A percentile compares a stretch with the other conserved stretches of the same genome.
phyloP scores from a whole-genome alignment of 2,797 vertebrate genomes.

The Graptemys geographica region DNA sequence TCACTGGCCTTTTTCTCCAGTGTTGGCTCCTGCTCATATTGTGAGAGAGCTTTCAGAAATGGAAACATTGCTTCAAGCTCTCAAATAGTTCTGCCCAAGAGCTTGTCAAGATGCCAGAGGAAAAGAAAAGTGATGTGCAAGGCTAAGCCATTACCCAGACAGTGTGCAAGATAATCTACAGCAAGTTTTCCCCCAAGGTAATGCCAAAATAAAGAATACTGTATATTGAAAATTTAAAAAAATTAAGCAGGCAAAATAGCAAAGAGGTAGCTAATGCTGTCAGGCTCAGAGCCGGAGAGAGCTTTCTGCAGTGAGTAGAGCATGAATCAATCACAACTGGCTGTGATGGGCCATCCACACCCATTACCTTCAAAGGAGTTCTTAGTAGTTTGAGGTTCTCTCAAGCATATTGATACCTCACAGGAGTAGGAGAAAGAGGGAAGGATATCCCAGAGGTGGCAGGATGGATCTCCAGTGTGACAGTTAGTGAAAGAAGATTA shows the following conservation, averaged over 20 bases:
- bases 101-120: constrained; percentile 32
- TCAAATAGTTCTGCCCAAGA: constrained; percentile 31
- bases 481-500: constrained; percentile 36
- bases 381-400: constrained; percentile 19
- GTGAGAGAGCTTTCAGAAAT: constrained; percentile 44
- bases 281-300: constrained; percentile 21
- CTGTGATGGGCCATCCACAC: background rate
- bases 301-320: background rate
- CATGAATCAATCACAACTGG: constrained; percentile 47
- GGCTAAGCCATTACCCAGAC: background rate
- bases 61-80: constrained; percentile 35
- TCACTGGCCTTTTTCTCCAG: constrained; percentile 21
- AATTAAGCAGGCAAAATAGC: constrained; percentile 14
- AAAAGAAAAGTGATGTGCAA: constrained; percentile 1
- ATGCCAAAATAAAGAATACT: constrained; percentile 20
- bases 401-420: background rate
- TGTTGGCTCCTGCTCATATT: constrained; percentile 23
- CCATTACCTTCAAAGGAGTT: constrained; percentile 48
- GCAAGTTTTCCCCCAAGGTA: constrained; percentile 34
- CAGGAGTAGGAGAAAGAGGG: constrained; percentile 8
- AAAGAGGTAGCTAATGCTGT: constrained; percentile 45
- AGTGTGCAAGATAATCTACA: background rate
- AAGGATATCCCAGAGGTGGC: background rate
- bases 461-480: background rate
- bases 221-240: background rate